These are phyloP conservation scores for Meandrusa payeni DNA, from an alignment of 2,888 invertebrate species.

Conservation along the genomic window DNA sequence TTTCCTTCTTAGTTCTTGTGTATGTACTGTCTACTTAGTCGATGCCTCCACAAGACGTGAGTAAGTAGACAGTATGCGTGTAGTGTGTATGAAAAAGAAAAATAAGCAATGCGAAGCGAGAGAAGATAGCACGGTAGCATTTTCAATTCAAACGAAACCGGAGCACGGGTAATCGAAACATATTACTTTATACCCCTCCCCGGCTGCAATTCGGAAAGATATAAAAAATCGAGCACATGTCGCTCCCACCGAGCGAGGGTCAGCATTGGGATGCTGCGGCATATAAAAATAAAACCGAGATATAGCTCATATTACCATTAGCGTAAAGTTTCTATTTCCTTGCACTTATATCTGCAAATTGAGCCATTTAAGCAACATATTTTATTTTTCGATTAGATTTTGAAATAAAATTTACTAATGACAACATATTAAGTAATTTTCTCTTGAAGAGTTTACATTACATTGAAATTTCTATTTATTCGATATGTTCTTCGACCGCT, in stretches of 20 bases:
- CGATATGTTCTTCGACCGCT: too few species aligned
- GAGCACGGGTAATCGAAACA: slow-evolving; percentile 59
- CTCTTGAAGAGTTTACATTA: too few species aligned
- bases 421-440: too few species aligned
- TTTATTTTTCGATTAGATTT: slow-evolving; percentile 6
- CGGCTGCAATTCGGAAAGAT: slow-evolving; percentile 42
- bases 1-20: too few species aligned
- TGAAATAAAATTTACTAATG: too few species aligned
- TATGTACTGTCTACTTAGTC: too few species aligned
- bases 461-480: too few species aligned
- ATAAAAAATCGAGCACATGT: slow-evolving; percentile 42
- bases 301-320: not conserved
- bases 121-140: slow-evolving; percentile 34
- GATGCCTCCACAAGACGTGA: too few species aligned
- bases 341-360: not conserved
- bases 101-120: slow-evolving; percentile 6
- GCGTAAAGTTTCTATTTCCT: slow-evolving; percentile 4
- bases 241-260: slow-evolving; percentile 27
- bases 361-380: not conserved
- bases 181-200: slow-evolving; percentile 49
- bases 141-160: slow-evolving; percentile 54
- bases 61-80: too few species aligned
- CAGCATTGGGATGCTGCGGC: not conserved
- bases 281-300: slow-evolving; percentile 2
- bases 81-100: too few species aligned